These are phyloP conservation scores for Passer montanus DNA, from an alignment of 2,113 vertebrate species.

Conservation along the genomic window DNA sequence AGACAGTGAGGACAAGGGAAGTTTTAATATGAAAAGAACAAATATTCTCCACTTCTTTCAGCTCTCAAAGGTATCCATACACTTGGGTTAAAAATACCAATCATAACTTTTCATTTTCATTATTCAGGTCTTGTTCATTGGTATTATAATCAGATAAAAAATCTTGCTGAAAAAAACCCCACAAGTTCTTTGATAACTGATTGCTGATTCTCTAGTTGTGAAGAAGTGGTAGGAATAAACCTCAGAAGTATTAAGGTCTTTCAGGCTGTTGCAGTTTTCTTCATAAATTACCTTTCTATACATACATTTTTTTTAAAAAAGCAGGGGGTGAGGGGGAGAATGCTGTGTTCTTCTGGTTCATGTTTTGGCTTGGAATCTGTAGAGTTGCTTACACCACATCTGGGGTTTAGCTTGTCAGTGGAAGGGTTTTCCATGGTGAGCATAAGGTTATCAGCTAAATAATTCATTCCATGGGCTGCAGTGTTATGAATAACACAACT, in stretches of 20 bases:
- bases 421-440: not conserved
- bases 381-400: not conserved
- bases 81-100: not conserved
- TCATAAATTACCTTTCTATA: not conserved
- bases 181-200: not conserved
- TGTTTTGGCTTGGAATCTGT: not conserved
- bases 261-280: not conserved
- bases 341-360: not conserved
- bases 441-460: slow-evolving; percentile 19
- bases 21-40: not conserved
- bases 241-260: not conserved
- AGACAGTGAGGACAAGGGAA: not conserved
- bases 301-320: rapidly evolving
- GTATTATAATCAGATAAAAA: not conserved
- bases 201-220: not conserved
- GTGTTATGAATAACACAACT: not conserved
- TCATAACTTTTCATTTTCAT: not conserved
- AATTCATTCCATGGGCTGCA: not conserved
- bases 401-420: not conserved
- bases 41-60: not conserved
- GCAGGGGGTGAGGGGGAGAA: rapidly evolving
- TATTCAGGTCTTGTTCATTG: not conserved
- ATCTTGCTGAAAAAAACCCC: not conserved
- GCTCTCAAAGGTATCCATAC: not conserved
- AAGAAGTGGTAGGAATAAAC: not conserved